These are phyloP conservation scores for Lucilia cuprina DNA, from an alignment of 1,140 invertebrate species.

Conservation along the genomic window DNA sequence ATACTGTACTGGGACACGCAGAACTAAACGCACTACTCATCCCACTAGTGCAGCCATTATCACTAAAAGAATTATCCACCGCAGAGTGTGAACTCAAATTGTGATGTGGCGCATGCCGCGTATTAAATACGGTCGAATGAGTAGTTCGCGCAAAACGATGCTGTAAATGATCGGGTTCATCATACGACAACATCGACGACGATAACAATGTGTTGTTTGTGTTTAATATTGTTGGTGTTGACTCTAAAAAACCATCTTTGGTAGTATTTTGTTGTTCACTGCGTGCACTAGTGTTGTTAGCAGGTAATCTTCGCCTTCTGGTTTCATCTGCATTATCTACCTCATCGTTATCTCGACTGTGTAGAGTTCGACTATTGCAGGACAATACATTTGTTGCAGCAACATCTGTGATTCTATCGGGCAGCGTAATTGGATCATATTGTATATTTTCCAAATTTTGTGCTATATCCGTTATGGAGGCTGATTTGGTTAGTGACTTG, in stretches of 20 bases:
- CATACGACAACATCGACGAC: constrained; percentile 21
- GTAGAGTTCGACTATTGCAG: not conserved
- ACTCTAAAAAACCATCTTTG: constrained; percentile 42
- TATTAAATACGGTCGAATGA: constrained; percentile 13
- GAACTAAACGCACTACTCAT: constrained; percentile 56
- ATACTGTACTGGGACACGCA: constrained; percentile 56
- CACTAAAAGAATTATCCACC: not conserved
- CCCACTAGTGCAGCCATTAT: constrained; percentile 48
- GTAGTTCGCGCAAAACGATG: constrained; percentile 51
- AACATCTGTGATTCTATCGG: not conserved
- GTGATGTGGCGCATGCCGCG: constrained; percentile 25
- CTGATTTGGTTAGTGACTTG: constrained; percentile 13
- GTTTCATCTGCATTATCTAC: constrained; percentile 37
- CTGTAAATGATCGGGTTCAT: constrained; percentile 58
- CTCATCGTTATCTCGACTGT: constrained; percentile 43
- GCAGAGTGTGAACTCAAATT: not conserved
- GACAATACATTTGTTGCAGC: not conserved
- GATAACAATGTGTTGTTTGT: not conserved
- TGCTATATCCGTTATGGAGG: not conserved
- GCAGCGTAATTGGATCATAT: constrained; percentile 22
- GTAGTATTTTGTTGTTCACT: not conserved
- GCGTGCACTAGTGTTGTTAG: not conserved
- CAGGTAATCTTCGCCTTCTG: constrained; percentile 36
- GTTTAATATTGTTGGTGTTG: constrained; percentile 30
- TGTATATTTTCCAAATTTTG: constrained; percentile 19